Conservation (phyloP, 2,888 invertebrate genomes). For the Rhagophthalmus giganteus region DNA sequence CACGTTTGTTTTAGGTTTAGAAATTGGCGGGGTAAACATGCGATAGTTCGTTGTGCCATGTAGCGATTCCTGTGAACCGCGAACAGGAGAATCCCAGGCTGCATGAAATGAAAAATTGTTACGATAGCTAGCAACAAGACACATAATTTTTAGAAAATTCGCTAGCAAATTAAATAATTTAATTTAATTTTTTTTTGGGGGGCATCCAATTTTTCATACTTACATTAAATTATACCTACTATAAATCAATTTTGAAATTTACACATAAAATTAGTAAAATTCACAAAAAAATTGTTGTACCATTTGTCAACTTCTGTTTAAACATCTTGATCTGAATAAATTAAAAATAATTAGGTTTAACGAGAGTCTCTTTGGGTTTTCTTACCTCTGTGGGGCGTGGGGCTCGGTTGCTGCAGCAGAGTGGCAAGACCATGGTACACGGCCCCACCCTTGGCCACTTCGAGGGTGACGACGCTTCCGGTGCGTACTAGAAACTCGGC, state of each 20-base stretch:
- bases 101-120: constrained; percentile 46
- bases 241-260: too few species aligned
- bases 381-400: constrained; percentile 75
- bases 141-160: neutral
- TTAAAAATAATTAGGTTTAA: neutral
- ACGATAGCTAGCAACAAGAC: constrained; percentile 18
- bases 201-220: neutral
- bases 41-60: constrained; percentile 43
- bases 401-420: constrained; percentile 87
- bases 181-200: neutral
- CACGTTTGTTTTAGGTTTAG: constrained; percentile 49
- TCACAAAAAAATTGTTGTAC: too few species aligned
- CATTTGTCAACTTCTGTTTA: constrained; percentile 1
- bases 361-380: neutral
- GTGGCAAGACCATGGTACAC: constrained; percentile 95
- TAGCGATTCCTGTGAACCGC: constrained; percentile 50
- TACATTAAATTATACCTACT: too few species aligned
- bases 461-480: constrained; percentile 89
- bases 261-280: too few species aligned
- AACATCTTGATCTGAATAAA: neutral
- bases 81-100: constrained; percentile 50
- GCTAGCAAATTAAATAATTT: neutral
- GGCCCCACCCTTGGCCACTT: constrained; percentile 97
- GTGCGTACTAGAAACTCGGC: constrained; percentile 95
- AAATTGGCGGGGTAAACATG: constrained; percentile 50